Evolutionary conservation across 2,888 invertebrate species (phyloP), one percentile per base, ranked within the genome.

Genomic region (Leptopterna dolabrata): DNA sequence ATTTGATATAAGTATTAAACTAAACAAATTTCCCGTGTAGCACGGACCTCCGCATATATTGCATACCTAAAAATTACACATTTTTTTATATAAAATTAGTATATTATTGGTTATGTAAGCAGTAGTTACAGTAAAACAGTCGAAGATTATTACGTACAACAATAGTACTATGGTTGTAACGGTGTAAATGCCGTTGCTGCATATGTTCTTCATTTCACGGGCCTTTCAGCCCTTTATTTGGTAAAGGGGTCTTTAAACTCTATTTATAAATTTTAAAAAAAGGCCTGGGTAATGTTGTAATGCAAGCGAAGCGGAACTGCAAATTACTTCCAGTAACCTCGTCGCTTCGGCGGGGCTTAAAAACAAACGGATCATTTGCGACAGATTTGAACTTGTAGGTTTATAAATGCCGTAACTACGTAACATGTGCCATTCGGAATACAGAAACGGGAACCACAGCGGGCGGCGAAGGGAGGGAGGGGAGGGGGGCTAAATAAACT

Each of bases 401-500:
- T 73, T 73, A 73, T 73, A 73, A 73, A 73, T 73, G 73, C 73
- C 16, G 30, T 63, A 63, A 73, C 73, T 27, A 30, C 71, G 73
- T 73, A 36, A 36, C 73, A 41, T 73, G 73, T 41, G 73, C 36
- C n/a, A 73, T 36, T 73, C 36, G 36, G 73, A 63, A 73, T 73
- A 41, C 73, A 73, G 73, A 73, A 73, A 73, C 36, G 73, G 36
- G 24, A 19, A n/a, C n/a, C 36, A 36, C 36, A 36, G 36, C 36
- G 2, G 9, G 6, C 9, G 24, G 63, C 19, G 7, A 55, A 51
- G 2, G 63, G 63, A 4, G 11, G 24, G 70, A 19, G 11, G 70
- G 36, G 36, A 4, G 36, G 73, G 73, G 43, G 41, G 41, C 83
- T 83, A 83, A 83, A 83, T 83, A 83, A 83, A 83, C 83, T 83